A percentile compares a stretch with the other conserved stretches of the same genome.
These are phyloP conservation scores for Phragmatobia fuliginosa DNA, from an alignment of 2,888 invertebrate species.

Conservation along the genomic window DNA sequence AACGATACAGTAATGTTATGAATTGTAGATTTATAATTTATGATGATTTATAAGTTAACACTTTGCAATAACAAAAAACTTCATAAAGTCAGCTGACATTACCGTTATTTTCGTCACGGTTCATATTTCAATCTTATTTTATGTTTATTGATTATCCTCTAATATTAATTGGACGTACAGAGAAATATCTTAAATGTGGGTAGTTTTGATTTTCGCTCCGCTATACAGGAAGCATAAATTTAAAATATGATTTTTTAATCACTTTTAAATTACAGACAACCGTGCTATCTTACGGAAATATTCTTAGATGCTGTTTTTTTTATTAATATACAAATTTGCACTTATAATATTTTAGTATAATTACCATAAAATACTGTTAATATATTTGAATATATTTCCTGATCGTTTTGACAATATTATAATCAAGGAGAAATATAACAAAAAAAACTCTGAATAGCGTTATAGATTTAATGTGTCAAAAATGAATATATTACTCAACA, in stretches of 20 bases:
- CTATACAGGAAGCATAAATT: constrained; percentile 1
- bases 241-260: neutral
- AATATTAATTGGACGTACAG: constrained; percentile 5
- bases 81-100: constrained; percentile 3
- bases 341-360: neutral
- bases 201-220: neutral
- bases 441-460: neutral
- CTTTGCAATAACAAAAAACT: neutral
- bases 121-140: neutral
- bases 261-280: neutral
- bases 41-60: constrained; percentile 7
- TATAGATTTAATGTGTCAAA: neutral
- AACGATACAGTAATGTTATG: neutral
- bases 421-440: neutral
- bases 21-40: neutral
- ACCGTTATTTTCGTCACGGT: constrained; percentile 9
- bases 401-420: neutral
- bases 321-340: constrained; percentile 1
- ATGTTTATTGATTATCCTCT: constrained; percentile 1
- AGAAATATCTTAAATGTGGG: constrained; percentile 6
- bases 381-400: neutral
- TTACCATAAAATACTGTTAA: neutral
- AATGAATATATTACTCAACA: neutral
- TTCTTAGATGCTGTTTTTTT: neutral
- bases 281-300: neutral